phyloP scores from a whole-genome alignment of 2,888 invertebrate species.

The Perizoma flavofasciatum region DNA sequence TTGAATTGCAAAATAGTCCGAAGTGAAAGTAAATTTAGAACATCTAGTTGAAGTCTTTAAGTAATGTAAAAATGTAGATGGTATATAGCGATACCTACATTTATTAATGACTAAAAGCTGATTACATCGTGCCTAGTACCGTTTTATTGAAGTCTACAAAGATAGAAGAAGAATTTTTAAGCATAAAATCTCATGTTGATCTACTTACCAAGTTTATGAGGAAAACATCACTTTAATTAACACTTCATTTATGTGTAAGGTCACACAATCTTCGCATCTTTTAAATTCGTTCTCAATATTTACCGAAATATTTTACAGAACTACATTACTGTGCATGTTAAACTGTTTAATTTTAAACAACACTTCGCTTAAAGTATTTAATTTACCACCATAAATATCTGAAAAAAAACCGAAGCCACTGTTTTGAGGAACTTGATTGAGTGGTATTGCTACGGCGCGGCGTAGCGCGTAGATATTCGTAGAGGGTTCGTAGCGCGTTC shows the following conservation, averaged over 20 bases:
- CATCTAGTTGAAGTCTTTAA: slow-evolving; percentile 1
- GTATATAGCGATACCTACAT: too few relatives aligned
- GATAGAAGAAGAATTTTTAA: not conserved
- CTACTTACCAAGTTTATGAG: slow-evolving; percentile 43
- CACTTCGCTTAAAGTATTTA: slow-evolving; percentile 18
- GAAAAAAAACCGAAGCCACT: slow-evolving; percentile 5
- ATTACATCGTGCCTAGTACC: slow-evolving; percentile 18
- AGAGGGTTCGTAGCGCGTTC: slow-evolving; percentile 47
- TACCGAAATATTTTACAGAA: slow-evolving; percentile 46
- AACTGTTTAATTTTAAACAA: slow-evolving; percentile 30
- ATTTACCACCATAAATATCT: slow-evolving; percentile 9
- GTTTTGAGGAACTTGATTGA: slow-evolving; percentile 21
- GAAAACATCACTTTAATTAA: slow-evolving; percentile 23
- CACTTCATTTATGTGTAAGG: slow-evolving; percentile 33
- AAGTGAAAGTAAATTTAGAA: slow-evolving; percentile 8
- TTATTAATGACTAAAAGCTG: not conserved
- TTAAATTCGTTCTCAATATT: slow-evolving; percentile 43
- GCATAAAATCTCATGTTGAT: slow-evolving; percentile 3
- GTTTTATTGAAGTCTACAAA: not conserved
- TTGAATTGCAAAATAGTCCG: slow-evolving; percentile 21
- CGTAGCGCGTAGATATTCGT: slow-evolving; percentile 57
- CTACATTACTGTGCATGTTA: slow-evolving; percentile 25
- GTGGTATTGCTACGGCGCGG: slow-evolving; percentile 48
- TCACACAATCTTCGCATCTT: slow-evolving; percentile 42
- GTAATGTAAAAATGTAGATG: too few relatives aligned